Percentiles rank a stretch among this genome's conserved stretches.
Evolutionary conservation across 2,113 vertebrate genomes (phyloP).

Genomic region (Butorides virescens): DNA sequence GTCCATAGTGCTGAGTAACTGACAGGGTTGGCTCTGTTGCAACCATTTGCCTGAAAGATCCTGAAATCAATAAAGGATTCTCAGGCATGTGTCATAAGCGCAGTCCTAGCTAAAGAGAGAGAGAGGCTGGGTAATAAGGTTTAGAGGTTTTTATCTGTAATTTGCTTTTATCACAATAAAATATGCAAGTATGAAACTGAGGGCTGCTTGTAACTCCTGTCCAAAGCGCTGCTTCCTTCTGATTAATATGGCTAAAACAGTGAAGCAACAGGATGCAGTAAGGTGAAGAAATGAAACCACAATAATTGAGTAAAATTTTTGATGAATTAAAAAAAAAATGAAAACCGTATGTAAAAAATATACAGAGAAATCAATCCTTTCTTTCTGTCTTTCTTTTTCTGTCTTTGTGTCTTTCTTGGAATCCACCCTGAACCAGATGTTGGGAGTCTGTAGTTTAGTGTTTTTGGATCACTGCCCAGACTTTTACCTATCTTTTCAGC

Average conservation of each 20-base stretch:
- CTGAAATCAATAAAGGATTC: background rate
- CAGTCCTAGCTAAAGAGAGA: background rate
- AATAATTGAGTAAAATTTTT: conserved; percentile 17
- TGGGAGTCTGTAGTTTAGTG: conserved; percentile 86
- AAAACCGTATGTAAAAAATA: conserved; percentile 52
- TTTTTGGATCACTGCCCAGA: conserved; percentile 83
- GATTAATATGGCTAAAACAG: background rate
- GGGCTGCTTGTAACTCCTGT: background rate
- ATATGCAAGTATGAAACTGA: background rate
- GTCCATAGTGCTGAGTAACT: background rate
- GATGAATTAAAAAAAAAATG: conserved; percentile 27
- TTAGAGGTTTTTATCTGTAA: background rate
- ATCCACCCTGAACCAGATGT: conserved; percentile 93
- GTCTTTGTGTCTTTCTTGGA: conserved; percentile 69
- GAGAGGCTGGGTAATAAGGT: background rate
- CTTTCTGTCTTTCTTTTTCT: conserved; percentile 74
- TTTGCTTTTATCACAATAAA: conserved; percentile 11
- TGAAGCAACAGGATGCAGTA: background rate
- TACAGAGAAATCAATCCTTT: conserved; percentile 38
- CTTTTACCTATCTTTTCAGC: conserved; percentile 93
- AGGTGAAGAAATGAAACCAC: conserved; percentile 8
- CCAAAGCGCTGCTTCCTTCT: background rate
- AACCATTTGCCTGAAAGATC: background rate
- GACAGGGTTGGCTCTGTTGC: background rate
- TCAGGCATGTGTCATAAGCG: background rate